phyloP scores from a whole-genome alignment of 2,113 vertebrate genomes.

The Mus pahari region DNA sequence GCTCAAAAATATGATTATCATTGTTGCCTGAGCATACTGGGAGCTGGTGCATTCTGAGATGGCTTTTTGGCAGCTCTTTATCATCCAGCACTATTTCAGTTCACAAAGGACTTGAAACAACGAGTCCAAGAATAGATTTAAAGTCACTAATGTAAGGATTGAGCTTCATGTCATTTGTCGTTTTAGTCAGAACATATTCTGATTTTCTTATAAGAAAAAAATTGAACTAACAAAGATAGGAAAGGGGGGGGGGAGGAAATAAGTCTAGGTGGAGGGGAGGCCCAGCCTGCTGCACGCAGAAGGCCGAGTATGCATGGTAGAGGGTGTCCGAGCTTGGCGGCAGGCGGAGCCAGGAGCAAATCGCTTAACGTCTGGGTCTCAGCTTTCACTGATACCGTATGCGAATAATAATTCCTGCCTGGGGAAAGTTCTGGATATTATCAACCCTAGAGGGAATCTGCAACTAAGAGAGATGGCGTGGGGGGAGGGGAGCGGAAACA shows the following conservation, averaged over 20 bases:
- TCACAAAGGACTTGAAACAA: slow-evolving; percentile 66
- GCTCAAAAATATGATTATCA: background rate
- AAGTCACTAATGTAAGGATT: slow-evolving; percentile 65
- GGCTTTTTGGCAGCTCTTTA: slow-evolving; percentile 62
- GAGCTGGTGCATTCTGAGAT: slow-evolving; percentile 37
- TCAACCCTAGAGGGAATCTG: background rate
- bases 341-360: background rate
- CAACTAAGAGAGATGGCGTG: background rate
- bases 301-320: rapidly evolving
- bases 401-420: slow-evolving; percentile 25
- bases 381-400: slow-evolving; percentile 13
- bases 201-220: slow-evolving; percentile 67
- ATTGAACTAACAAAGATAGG: slow-evolving; percentile 28
- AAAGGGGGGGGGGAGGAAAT: background rate
- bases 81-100: slow-evolving; percentile 66
- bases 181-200: slow-evolving; percentile 62
- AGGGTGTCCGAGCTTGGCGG: background rate
- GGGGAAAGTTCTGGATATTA: slow-evolving; percentile 21
- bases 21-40: background rate
- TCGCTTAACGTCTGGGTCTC: background rate
- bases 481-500: slow-evolving; percentile 49
- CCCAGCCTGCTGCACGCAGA: rapidly evolving
- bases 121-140: slow-evolving; percentile 65
- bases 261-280: background rate
- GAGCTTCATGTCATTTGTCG: slow-evolving; percentile 58